Percentiles rank a stretch among this genome's conserved stretches.
Evolutionary conservation across 2,888 invertebrate species (phyloP).

Genomic region (Fragum fragum): DNA sequence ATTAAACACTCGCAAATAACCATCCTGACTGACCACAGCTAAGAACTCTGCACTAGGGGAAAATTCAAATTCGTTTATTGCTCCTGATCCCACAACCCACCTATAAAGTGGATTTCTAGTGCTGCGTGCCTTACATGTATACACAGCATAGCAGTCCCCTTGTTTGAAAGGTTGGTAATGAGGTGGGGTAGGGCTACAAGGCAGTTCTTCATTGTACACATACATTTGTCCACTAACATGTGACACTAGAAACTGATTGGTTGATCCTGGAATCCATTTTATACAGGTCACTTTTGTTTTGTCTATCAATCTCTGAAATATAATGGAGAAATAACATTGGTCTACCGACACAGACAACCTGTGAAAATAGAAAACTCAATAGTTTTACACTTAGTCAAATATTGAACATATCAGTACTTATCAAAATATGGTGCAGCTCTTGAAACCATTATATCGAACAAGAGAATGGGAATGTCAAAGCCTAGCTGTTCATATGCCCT

Average conservation of each 20-base stretch:
- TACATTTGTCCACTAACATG: slow-evolving; percentile 99
- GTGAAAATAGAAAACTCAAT: not conserved
- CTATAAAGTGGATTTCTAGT: slow-evolving; percentile 98
- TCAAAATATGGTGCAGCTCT: too few relatives aligned
- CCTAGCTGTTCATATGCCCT: too few relatives aligned
- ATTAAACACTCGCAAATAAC: slow-evolving; percentile 97
- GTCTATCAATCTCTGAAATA: slow-evolving; percentile 94
- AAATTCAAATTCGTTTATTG: slow-evolving; percentile 98
- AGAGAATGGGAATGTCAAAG: too few relatives aligned
- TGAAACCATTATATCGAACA: too few relatives aligned
- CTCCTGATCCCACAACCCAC: slow-evolving; percentile 88
- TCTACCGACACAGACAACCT: too few relatives aligned
- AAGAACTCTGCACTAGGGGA: slow-evolving; percentile 97
- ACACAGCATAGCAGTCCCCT: slow-evolving; percentile 97
- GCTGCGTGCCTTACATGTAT: slow-evolving; percentile 98
- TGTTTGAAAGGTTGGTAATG: slow-evolving; percentile 98
- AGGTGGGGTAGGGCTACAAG: slow-evolving; percentile 96
- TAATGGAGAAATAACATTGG: slow-evolving; percentile 51
- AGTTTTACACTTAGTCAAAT: too few relatives aligned
- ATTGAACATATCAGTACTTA: too few relatives aligned
- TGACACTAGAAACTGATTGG: slow-evolving; percentile 97
- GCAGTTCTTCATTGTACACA: slow-evolving; percentile 96
- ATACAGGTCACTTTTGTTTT: slow-evolving; percentile 98
- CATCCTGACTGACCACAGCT: slow-evolving; percentile 95
- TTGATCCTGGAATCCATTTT: slow-evolving; percentile 98